A percentile compares a stretch with the other conserved stretches of the same genome.
These are phyloP conservation scores for Lordiphosa fenestrarum DNA, from an alignment of 2,888 invertebrate species.

Conservation along the genomic window DNA sequence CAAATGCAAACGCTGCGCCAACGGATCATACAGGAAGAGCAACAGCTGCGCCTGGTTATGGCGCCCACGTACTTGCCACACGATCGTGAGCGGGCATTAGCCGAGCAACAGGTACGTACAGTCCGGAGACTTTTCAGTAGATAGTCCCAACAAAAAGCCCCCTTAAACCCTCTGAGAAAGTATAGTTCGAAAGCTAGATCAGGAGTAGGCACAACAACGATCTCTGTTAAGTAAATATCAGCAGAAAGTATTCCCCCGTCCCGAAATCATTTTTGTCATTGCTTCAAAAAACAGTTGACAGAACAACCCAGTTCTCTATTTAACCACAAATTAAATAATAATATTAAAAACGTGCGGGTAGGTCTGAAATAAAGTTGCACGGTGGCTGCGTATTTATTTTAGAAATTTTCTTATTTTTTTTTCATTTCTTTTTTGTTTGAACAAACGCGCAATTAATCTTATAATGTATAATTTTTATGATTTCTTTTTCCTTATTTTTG, in stretches of 20 bases:
- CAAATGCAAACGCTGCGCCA: slow-evolving; percentile 92
- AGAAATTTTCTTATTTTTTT: slow-evolving; percentile 25
- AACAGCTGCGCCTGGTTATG: slow-evolving; percentile 90
- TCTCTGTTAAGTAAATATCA: slow-evolving; percentile 22
- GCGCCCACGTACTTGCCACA: slow-evolving; percentile 91
- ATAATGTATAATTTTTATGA: slow-evolving; percentile 19
- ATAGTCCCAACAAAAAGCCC: not conserved
- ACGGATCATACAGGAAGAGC: slow-evolving; percentile 92
- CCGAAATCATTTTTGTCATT: slow-evolving; percentile 50
- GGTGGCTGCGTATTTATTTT: slow-evolving; percentile 74
- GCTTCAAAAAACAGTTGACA: slow-evolving; percentile 67
- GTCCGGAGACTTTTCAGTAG: slow-evolving; percentile 16
- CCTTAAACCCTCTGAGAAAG: not conserved
- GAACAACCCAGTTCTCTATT: slow-evolving; percentile 53
- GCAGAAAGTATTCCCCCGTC: slow-evolving; percentile 22
- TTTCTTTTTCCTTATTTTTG: slow-evolving; percentile 32
- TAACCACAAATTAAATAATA: slow-evolving; percentile 7
- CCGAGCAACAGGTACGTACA: slow-evolving; percentile 91
- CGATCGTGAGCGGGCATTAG: slow-evolving; percentile 89
- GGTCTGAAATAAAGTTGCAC: slow-evolving; percentile 74
- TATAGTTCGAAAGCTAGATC: slow-evolving; percentile 7
- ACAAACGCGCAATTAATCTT: slow-evolving; percentile 34
- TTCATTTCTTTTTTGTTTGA: slow-evolving; percentile 19
- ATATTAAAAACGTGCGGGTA: slow-evolving; percentile 46
- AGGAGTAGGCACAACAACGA: slow-evolving; percentile 5